Percentiles rank a stretch among this genome's conserved stretches.
These are phyloP conservation scores for Zosterops pallidus DNA, from an alignment of 2,113 vertebrate species.

Conservation along the genomic window DNA sequence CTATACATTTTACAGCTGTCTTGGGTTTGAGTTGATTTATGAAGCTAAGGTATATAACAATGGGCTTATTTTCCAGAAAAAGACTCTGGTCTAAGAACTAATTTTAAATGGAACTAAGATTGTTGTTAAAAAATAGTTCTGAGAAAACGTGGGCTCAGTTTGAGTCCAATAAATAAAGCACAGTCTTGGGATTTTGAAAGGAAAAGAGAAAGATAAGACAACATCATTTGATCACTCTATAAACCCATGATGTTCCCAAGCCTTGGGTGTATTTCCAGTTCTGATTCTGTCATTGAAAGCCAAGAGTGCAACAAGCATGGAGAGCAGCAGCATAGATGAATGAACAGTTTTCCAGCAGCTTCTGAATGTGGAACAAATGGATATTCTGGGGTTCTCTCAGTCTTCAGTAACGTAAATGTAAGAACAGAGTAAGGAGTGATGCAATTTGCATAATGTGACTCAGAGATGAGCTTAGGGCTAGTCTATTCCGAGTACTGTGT, in stretches of 20 bases:
- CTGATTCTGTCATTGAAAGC: background rate
- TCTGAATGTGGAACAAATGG: background rate
- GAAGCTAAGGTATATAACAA: background rate
- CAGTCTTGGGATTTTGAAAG: background rate
- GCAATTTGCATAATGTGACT: background rate
- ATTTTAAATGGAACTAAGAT: background rate
- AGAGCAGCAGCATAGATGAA: background rate
- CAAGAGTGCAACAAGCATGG: background rate
- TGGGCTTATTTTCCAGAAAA: background rate
- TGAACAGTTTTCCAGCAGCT: background rate
- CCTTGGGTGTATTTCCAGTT: background rate
- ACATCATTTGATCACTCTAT: background rate
- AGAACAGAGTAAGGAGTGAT: background rate
- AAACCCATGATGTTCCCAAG: background rate
- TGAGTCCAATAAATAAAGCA: background rate
- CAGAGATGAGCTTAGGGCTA: background rate
- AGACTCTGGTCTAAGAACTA: background rate
- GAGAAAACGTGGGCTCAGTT: background rate
- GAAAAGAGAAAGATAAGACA: background rate
- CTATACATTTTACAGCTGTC: background rate
- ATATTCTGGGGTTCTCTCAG: background rate
- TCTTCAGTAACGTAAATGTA: background rate
- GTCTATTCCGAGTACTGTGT: rapidly evolving
- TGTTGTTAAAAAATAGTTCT: background rate
- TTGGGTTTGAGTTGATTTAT: background rate